Conservation (phyloP, 2,797 vertebrate species). For the Coregonus ussuriensis region DNA sequence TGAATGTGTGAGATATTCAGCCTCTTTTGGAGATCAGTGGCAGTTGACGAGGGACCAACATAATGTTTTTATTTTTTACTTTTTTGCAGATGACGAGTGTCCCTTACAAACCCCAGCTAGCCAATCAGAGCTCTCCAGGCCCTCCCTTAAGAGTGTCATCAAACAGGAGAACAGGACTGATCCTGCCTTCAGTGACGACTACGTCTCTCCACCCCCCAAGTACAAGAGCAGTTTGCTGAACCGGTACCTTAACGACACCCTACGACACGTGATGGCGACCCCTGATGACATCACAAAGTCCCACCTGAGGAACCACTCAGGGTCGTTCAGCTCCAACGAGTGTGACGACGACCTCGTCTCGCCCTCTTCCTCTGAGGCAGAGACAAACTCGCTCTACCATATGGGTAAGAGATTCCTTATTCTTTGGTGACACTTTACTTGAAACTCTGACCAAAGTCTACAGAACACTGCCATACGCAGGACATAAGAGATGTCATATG, state of each 20-base stretch:
- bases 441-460: not conserved
- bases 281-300: constrained; percentile 86
- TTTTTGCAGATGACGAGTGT: constrained; percentile 82
- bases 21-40: not conserved
- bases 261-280: constrained; percentile 96
- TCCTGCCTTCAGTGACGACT: constrained; percentile 88
- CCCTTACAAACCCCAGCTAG: constrained; percentile 78
- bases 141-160: constrained; percentile 92
- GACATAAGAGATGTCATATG: not conserved
- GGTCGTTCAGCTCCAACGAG: constrained; percentile 99
- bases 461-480: not conserved
- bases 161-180: constrained; percentile 90
- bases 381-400: constrained; percentile 96
- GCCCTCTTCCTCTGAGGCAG: constrained; percentile 94
- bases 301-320: constrained; percentile 96
- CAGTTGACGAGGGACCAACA: constrained; percentile 8
- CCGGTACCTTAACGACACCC: constrained; percentile 98
- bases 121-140: constrained; percentile 85
- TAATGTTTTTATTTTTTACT: not conserved
- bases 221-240: constrained; percentile 99
- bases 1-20: not conserved
- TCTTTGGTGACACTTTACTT: not conserved
- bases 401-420: constrained; percentile 82
- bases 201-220: constrained; percentile 91
- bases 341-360: constrained; percentile 97